Base-by-base conservation (phyloP, 2,888 invertebrate species). In the Dryococelus australis region DNA sequence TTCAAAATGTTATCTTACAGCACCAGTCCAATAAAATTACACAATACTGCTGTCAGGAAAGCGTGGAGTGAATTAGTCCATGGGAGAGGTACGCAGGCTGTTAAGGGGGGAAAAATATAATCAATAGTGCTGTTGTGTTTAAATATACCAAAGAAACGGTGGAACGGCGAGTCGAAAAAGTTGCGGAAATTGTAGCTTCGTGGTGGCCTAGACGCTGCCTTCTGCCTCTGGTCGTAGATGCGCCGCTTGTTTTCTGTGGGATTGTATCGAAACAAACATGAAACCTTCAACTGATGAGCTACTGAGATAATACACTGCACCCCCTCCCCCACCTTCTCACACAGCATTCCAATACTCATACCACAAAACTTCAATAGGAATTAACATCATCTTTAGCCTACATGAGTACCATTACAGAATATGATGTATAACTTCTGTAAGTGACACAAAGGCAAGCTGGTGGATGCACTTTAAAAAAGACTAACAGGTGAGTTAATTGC, bases 161-260 rank as follows among this genome's bases (percentile, higher is more conserved):
- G 96, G 94, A 97, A 97, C 92, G 97, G 97, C 92, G 97, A 96
- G 92, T 97, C 97, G 94, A 97, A 97, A 94, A 96, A 88, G 89
- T 90, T 90, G 86, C 89, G 86, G 88, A 88, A 89, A 86, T 88
- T 89, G 88, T 87, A 88, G 88, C 87, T 88, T 85, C 88, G 87
- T 65, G 88, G 88, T 47, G 88, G 65, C 53, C 87, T 83, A 35
- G 86, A 84, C 87, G 92, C 90, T 27, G 92, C 91, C 90, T 90
- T 92, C 90, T 92, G 92, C 90, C 92, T 92, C 90, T 93, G 92
- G 91, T 93, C 93, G 91, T 93, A 93, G 90, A 91, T 90, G 91
- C 92, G 92, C 91, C 93, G 92, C 89, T 91, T 91, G 78, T 27
- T 83, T 43, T 83, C 83, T 83, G 83, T 65, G 65, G 65, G 65